Base-by-base conservation (phyloP, 37 sponge, comb jelly and placozoan genomes). In the Mnemiopsis leidyi region DNA sequence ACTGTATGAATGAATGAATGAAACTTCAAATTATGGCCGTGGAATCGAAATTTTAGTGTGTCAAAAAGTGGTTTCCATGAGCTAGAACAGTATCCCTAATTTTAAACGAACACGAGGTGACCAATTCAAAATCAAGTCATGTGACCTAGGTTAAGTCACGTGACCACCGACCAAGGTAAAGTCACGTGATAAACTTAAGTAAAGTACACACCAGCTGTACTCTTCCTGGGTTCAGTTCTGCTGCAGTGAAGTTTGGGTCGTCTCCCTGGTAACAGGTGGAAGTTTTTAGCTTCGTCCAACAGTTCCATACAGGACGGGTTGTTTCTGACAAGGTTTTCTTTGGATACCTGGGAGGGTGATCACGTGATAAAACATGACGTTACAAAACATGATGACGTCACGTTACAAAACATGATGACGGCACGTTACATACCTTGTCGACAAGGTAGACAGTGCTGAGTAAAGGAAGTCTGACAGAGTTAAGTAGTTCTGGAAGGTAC, bases 231-330 rank as follows among this genome's bases (percentile, higher is more conserved):
- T 36, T 79, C 82, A 30, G 82, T 79, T 29, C 36, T 79, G 21
- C 37, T 79, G 82, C 30, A 32, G 82, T 79, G 37, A 29, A 79
- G 37, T 33, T 79, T 79, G 3, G 92, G 36, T 24, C 92, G 32
- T 69, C 94, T 68, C 0, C 92, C 93, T 30, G 95, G 95, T 38
- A 98, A 67, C 34, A 98, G 94, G 48, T 98, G 98, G 93, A 94
- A 96, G 2, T 95, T 93, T 79, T 98, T 98, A 0, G 98, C 98
- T 37, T 98, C 98, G 69, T 98, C 98, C 76, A 98, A 85, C 1
- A 96, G 67, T 38, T 98, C 98, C 48, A 97, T 48, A 69, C 97
- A 98, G 23, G 95, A 94, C 1, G 94, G 38, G 38, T 68, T 94
- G 25, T 92, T 30, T 68, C 94, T 93, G 38, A 98, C 93, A 39